phyloP scores from a whole-genome alignment of 2,113 vertebrate species.

The Pandion haliaetus region DNA sequence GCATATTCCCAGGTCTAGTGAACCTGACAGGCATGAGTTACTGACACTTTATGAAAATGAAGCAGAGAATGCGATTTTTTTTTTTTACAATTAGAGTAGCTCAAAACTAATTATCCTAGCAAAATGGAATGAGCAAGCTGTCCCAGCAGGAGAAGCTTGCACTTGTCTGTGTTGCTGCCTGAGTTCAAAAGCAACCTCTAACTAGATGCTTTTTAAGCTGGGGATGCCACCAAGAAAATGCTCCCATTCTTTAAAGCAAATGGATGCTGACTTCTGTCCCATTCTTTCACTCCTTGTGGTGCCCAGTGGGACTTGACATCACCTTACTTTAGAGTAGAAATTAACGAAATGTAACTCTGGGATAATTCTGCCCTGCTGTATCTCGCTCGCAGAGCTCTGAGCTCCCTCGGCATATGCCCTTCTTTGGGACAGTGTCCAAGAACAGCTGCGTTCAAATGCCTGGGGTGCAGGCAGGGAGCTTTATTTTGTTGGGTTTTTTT shows the following conservation, averaged over 20 bases:
- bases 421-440: conserved; percentile 30
- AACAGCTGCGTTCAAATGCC: background rate
- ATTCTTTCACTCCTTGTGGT: background rate
- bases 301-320: conserved; percentile 5
- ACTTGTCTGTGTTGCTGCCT: background rate
- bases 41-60: conserved; percentile 52
- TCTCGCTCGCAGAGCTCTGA: background rate
- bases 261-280: background rate
- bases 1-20: conserved; percentile 19
- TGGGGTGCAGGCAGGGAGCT: background rate
- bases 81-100: background rate
- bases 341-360: conserved; percentile 40
- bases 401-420: conserved; percentile 25
- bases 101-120: conserved; percentile 38
- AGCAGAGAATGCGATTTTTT: background rate
- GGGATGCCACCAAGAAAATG: background rate
- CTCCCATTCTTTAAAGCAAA: background rate
- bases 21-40: conserved; percentile 31
- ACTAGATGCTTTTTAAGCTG: background rate
- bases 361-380: background rate
- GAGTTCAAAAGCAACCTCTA: conserved; percentile 14
- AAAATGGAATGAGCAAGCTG: conserved; percentile 12
- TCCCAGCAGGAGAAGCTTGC: conserved; percentile 9
- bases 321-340: conserved; percentile 34
- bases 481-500: background rate